Evolutionary conservation across 2,113 vertebrate genomes (phyloP).

Genomic region (Diadophis punctatus): DNA sequence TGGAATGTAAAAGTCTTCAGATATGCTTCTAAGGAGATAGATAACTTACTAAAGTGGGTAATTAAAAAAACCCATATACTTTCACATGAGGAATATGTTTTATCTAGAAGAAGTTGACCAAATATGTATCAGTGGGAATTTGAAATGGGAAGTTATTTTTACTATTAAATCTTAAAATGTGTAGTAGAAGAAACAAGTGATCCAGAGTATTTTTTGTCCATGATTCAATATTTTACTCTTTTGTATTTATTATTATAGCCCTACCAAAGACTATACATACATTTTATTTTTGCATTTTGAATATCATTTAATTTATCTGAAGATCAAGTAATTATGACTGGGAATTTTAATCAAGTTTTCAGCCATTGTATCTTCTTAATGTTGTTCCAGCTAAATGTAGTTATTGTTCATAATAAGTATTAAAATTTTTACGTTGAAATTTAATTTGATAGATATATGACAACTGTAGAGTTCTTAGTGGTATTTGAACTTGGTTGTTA

Average conservation of each 20-base stretch:
- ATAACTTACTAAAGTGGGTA: not conserved
- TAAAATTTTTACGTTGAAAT: not conserved
- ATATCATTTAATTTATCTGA: not conserved
- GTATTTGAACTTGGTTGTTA: not conserved
- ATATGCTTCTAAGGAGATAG: not conserved
- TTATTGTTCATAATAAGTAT: not conserved
- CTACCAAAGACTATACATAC: not conserved
- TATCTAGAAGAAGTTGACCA: not conserved
- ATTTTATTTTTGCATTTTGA: not conserved
- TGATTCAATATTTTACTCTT: not conserved
- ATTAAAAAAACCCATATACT: not conserved
- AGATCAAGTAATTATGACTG: not conserved
- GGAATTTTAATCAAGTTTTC: not conserved
- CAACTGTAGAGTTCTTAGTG: not conserved
- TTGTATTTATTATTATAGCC: not conserved
- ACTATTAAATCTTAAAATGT: not conserved
- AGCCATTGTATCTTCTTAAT: not conserved
- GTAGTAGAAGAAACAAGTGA: not conserved
- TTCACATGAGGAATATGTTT: not conserved
- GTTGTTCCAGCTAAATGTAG: not conserved
- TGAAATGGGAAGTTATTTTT: not conserved
- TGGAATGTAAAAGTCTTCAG: not conserved
- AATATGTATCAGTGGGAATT: not conserved
- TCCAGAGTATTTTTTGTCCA: not conserved
- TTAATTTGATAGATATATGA: not conserved